phyloP scores from a whole-genome alignment of 2,888 invertebrate species.

The Chloroclysta siterata region DNA sequence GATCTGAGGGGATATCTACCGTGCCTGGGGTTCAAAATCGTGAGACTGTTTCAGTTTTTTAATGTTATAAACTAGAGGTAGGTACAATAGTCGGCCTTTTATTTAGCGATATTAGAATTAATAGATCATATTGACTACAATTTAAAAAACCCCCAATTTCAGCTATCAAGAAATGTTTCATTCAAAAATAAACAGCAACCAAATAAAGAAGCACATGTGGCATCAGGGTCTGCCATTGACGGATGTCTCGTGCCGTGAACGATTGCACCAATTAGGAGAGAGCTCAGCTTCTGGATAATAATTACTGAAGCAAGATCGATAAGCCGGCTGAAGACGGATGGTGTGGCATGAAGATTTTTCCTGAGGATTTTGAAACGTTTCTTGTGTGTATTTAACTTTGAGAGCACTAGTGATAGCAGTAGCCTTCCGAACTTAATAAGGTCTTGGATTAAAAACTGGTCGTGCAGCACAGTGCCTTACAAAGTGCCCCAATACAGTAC shows the following conservation, averaged over 20 bases:
- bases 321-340: conserved; percentile 42
- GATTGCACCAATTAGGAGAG: conserved; percentile 53
- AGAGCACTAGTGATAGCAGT: too few species aligned
- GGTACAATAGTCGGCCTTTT: too few species aligned
- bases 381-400: background rate
- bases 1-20: too few species aligned
- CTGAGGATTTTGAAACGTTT: background rate
- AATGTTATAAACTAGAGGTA: too few species aligned
- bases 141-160: background rate
- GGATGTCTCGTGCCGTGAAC: conserved; percentile 43
- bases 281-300: conserved; percentile 44
- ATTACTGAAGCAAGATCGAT: conserved; percentile 52
- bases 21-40: too few species aligned
- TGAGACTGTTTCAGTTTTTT: too few species aligned
- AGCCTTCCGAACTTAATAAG: too few species aligned
- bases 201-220: conserved; percentile 22
- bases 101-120: too few species aligned
- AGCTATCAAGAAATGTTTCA: background rate
- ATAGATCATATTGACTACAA: too few species aligned
- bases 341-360: conserved; percentile 25
- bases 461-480: too few species aligned
- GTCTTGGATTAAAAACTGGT: too few species aligned
- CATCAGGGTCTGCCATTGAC: conserved; percentile 26
- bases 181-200: conserved; percentile 3
- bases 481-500: too few species aligned